Base-by-base conservation (phyloP, 2,888 invertebrate genomes). In the Agonopterix heracliana region DNA sequence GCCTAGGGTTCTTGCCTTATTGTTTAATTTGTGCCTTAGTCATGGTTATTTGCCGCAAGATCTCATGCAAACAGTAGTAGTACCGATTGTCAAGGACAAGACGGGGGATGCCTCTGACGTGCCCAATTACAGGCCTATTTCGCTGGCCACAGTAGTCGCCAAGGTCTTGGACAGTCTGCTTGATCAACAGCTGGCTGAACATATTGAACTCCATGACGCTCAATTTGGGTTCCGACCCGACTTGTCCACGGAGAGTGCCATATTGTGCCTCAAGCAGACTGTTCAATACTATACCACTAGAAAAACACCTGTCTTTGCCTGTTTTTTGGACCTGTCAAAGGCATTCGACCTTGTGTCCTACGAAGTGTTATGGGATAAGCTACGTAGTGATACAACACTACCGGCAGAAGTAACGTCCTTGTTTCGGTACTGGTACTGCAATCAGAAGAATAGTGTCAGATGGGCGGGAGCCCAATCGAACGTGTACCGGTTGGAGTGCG, bases 11-110 rank as follows among this genome's bases (percentile, higher is more conserved):
- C 34, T 44, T 5, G 17, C 13, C 2, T 11, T 47, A 12, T 9
- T 40, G 34, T 40, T 41, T 34, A 41, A 3, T 34, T 34, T 41
- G 2, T 46, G 46, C 12, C 9, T 46, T n/a, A 4, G 41, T 17
- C 46, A 46, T 41, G 10, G 10, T 2, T 46, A 46, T 41, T n/a
- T 46, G 14, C 46, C 46, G 5, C 11, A 3, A 3, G 46, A 42
- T 10, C n/a, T 47, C 9, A 51, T 51, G 51, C 17, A 38, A 13
- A 52, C 51, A 12, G 45, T 54, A 0, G 51, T 54, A 10, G 50
- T 52, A 10, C 54, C 54, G 4, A 44, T 54, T 9, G 42, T 50
- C 4, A 54, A 54, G 43, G 51, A 51, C 34, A 51, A 47, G 42
- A 54, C 52, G 1, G 51, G 50, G 1, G 48, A 51, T 12, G 9